Evolutionary conservation across 2,888 invertebrate species (phyloP).

Genomic region (Drosophila histrio): DNA sequence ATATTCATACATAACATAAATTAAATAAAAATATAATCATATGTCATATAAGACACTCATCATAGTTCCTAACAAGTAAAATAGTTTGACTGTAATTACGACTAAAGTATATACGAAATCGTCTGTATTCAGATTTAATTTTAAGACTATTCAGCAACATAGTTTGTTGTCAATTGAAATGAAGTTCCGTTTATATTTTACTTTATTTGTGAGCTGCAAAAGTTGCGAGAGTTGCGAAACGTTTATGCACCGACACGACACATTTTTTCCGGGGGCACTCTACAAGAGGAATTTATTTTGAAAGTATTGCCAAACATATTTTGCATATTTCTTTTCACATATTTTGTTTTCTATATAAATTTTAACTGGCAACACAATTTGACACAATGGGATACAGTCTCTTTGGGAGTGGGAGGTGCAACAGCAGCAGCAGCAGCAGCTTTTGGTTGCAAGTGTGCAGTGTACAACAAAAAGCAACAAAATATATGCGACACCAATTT

Average conservation of each 20-base stretch:
- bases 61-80: too few species aligned
- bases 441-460: slow-evolving; percentile 27
- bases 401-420: background rate
- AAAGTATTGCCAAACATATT: slow-evolving; percentile 34
- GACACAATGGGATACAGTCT: slow-evolving; percentile 9
- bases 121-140: too few species aligned
- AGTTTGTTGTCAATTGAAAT: too few species aligned
- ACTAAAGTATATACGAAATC: too few species aligned
- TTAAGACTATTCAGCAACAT: too few species aligned
- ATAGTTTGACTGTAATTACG: too few species aligned
- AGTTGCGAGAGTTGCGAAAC: slow-evolving; percentile 2
- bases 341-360: slow-evolving; percentile 25
- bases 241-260: slow-evolving; percentile 22
- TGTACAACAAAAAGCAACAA: slow-evolving; percentile 13
- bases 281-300: slow-evolving; percentile 13
- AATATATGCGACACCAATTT: slow-evolving; percentile 34
- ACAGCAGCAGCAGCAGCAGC: slow-evolving; percentile 5
- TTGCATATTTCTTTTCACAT: slow-evolving; percentile 24
- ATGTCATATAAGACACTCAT: too few species aligned
- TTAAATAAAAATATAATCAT: too few species aligned
- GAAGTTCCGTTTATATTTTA: background rate
- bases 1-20: too few species aligned
- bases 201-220: background rate
- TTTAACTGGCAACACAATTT: slow-evolving; percentile 69
- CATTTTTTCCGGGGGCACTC: slow-evolving; percentile 5